A percentile compares a stretch with the other conserved stretches of the same genome.
Conservation (phyloP, 2,113 vertebrate genomes). For the Kryptolebias marmoratus region DNA sequence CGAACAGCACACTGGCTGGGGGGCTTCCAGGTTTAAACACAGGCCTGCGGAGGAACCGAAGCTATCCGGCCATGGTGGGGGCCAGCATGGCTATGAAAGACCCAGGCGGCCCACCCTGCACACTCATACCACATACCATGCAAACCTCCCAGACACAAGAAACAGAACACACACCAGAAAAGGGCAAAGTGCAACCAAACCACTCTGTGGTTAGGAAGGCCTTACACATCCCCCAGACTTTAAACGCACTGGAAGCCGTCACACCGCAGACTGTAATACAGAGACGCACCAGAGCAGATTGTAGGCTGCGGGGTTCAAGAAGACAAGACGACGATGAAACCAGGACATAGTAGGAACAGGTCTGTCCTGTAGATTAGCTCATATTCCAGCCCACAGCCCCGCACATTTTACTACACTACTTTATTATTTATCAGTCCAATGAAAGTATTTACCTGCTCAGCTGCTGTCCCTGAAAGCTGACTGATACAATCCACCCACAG, state of each 20-base stretch:
- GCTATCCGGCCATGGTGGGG: constrained; percentile 96
- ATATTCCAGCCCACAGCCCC: not conserved
- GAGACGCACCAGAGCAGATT: constrained; percentile 80
- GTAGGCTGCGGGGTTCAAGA: constrained; percentile 69
- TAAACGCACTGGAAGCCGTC: constrained; percentile 37
- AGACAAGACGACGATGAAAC: constrained; percentile 55
- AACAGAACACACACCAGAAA: constrained; percentile 4
- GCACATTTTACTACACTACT: not conserved
- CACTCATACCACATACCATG: constrained; percentile 80
- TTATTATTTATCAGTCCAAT: constrained; percentile 25
- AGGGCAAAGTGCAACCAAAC: constrained; percentile 27
- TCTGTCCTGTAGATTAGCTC: not conserved
- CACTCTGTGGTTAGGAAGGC: constrained; percentile 17
- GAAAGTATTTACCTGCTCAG: not conserved
- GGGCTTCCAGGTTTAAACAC: constrained; percentile 85
- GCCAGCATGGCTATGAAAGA: constrained; percentile 98
- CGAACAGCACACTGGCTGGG: constrained; percentile 78
- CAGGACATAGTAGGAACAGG: constrained; percentile 22
- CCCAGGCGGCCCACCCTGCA: constrained; percentile 82
- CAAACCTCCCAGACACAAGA: constrained; percentile 33
- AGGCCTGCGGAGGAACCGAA: constrained; percentile 92
- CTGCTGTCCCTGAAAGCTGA: not conserved
- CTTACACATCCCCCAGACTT: constrained; percentile 36
- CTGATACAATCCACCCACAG: not conserved
- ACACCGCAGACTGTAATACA: constrained; percentile 73